Base-by-base conservation (phyloP, 2,888 invertebrate species). In the Actias luna region DNA sequence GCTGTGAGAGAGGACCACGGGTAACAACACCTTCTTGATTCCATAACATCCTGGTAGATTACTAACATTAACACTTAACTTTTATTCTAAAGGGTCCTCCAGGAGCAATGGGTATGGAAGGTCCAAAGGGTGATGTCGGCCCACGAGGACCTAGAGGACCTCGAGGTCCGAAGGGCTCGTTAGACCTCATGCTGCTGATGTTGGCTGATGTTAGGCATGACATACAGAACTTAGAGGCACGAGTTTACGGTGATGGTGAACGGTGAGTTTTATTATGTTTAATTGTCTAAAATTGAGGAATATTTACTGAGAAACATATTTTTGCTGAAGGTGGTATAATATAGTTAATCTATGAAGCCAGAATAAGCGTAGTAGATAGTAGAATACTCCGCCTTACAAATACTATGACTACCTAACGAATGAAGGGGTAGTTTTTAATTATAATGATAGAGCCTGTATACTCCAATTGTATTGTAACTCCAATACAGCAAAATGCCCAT, bases 1-100 rank as follows among this genome's bases (percentile, higher is more conserved):
- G 93, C 58, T 95, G 95, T 74, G 95, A 95, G 78, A 85, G 95
- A 72, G 95, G 95, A 8, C 93, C 95, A 0, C 92, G 95, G 80
- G 95, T 95, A 78, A 85, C 4, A 39, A 60, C n/a, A 16, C 27
- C 16, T 29, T 8, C 16, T 35, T 29, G 22, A 12, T 62, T 61
- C 12, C 3, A 36, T 14, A 10, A 52, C 61, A 14, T 14, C 22
- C 14, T 58, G 18, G 12, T 35, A 59, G 1, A 27, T 31, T 10
- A 18, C 18, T 29, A 29, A 4, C 18, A 27, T 2, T 61, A 27
- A 29, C 0, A 39, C 12, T n/a, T 55, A 7, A 22, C 27, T 42
- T 52, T 33, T 18, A 3, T 10, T 8, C 74, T 70, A 3, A 68
- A 95, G 95, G 95, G 95, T 58, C 93, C 95, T 5, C 82, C 93